Conservation (phyloP, 2,888 invertebrate species). For the Cantharis flavilabris region DNA sequence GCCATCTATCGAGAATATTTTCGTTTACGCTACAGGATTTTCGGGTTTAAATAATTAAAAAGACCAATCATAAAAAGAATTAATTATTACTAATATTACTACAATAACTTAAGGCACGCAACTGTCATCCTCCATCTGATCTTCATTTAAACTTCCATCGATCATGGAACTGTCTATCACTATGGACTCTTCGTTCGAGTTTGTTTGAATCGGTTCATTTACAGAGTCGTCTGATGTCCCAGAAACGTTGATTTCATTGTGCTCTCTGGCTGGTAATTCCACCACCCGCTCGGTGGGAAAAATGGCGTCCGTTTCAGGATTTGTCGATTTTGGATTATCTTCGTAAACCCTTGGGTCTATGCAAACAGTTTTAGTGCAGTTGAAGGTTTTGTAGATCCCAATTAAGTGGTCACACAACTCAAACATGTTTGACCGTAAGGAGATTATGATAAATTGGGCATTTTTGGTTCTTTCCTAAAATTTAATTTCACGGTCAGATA, state of each 20-base stretch:
- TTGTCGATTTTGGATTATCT: not conserved
- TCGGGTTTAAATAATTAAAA: not conserved
- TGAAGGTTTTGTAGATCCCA: conserved; percentile 93
- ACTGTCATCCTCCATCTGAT: conserved; percentile 6
- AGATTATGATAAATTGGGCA: conserved; percentile 98
- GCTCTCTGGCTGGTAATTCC: not conserved
- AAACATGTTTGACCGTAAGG: conserved; percentile 96
- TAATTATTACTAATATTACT: not conserved
- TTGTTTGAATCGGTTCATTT: not conserved
- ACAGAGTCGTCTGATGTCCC: not conserved
- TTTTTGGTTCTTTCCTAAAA: conserved; percentile 89
- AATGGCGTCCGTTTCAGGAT: not conserved
- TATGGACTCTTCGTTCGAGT: not conserved
- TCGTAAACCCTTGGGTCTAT: conserved; percentile 54
- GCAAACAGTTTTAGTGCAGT: conserved; percentile 81
- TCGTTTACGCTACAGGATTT: not conserved
- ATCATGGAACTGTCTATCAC: conserved; percentile 4
- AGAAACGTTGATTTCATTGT: not conserved
- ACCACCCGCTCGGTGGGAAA: not conserved
- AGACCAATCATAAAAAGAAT: not conserved
- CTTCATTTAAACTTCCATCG: not conserved
- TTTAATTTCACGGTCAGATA: not conserved
- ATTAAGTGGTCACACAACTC: conserved; percentile 90
- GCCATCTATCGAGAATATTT: not conserved
- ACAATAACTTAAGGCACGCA: not conserved